Conservation (phyloP, 2,113 vertebrate species). For the Mastomys natalensis region DNA sequence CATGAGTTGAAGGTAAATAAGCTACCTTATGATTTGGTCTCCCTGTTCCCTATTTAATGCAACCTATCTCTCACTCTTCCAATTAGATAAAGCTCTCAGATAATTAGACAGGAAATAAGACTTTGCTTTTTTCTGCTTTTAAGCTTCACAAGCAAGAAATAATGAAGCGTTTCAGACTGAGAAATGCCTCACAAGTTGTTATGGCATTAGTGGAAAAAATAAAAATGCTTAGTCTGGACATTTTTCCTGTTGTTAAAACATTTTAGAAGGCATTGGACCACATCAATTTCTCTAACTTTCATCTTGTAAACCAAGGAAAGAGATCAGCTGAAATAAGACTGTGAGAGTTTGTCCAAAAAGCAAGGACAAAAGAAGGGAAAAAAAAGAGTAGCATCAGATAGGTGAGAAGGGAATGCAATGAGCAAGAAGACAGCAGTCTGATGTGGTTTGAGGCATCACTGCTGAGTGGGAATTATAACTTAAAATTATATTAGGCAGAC, state of each 20-base stretch:
- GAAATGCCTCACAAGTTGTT: neutral
- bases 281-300: neutral
- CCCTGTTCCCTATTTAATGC: neutral
- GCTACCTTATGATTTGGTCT: neutral
- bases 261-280: neutral
- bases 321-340: neutral
- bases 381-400: neutral
- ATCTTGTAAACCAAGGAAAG: neutral
- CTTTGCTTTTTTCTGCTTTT: neutral
- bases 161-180: neutral
- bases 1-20: neutral
- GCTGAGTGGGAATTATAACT: neutral
- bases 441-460: neutral
- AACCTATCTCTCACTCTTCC: neutral
- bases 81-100: neutral
- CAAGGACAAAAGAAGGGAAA: neutral
- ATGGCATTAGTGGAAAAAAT: neutral
- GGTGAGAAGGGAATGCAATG: neutral
- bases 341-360: neutral
- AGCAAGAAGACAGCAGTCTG: neutral
- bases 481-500: neutral
- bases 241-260: neutral
- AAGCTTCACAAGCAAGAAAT: neutral
- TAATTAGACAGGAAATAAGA: conserved; percentile 37
- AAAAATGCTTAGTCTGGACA: neutral